These are phyloP conservation scores for Phrynosoma platyrhinos DNA, from an alignment of 2,113 vertebrate genomes.

Conservation along the genomic window DNA sequence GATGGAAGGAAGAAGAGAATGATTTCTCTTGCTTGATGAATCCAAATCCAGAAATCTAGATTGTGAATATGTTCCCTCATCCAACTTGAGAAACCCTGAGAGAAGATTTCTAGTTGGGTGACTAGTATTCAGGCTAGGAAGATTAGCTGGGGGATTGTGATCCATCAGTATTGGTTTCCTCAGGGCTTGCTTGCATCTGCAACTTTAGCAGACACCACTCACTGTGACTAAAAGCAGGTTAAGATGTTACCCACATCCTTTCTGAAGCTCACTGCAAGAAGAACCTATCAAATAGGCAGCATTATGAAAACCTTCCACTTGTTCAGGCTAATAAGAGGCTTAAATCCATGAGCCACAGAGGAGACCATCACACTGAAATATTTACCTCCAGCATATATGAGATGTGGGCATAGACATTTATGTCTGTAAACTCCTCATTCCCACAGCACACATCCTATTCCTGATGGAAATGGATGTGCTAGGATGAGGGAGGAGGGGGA, in stretches of 20 bases:
- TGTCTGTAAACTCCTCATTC: not conserved
- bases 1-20: not conserved
- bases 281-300: not conserved
- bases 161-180: not conserved
- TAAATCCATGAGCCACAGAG: not conserved
- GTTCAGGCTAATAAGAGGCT: not conserved
- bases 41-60: conserved; percentile 1
- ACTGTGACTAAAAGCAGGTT: not conserved
- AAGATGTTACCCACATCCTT: not conserved
- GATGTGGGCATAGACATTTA: not conserved
- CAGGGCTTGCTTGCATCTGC: not conserved
- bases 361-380: not conserved
- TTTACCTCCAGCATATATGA: not conserved
- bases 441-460: too few species aligned
- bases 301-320: not conserved
- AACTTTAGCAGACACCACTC: not conserved
- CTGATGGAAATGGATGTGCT: not conserved
- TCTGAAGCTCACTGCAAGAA: not conserved
- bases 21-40: not conserved
- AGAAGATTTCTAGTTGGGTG: too few species aligned
- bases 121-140: not conserved
- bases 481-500: too few species aligned
- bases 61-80: not conserved
- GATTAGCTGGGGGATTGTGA: not conserved
- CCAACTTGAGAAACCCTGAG: not conserved